Conservation (phyloP, 1,140 invertebrate species). For the Latrodectus geometricus region DNA sequence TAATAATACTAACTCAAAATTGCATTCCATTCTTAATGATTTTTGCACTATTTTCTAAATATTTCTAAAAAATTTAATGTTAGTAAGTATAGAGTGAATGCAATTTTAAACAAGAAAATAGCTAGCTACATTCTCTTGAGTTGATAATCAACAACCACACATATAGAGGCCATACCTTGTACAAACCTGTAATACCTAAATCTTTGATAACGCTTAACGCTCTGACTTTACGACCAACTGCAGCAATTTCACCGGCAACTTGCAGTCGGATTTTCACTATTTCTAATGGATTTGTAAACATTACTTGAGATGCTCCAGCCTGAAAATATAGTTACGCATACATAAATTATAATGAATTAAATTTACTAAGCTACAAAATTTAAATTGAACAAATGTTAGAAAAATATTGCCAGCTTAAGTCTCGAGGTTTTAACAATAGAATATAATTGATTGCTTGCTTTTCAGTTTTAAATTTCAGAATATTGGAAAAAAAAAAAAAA, state of each 20-base stretch:
- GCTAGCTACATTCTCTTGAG: not conserved
- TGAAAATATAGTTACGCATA: slow-evolving; percentile 68
- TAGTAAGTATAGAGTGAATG: slow-evolving; percentile 2
- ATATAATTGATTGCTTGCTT: too few species aligned
- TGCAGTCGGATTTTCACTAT: slow-evolving; percentile 99
- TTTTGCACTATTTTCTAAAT: too few species aligned
- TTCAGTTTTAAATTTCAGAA: too few species aligned
- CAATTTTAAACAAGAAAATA: not conserved
- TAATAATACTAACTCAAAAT: too few species aligned
- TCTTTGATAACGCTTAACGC: slow-evolving; percentile 91
- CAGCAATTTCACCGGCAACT: slow-evolving; percentile 96
- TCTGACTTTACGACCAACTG: slow-evolving; percentile 79
- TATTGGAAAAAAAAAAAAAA: too few species aligned
- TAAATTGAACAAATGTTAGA: slow-evolving; percentile 16
- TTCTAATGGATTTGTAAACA: slow-evolving; percentile 99
- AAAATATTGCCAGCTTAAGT: too few species aligned
- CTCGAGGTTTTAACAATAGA: too few species aligned
- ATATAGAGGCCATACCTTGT: slow-evolving; percentile 79
- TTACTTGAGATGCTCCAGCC: slow-evolving; percentile 91
- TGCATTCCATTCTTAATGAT: too few species aligned
- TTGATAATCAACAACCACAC: not conserved
- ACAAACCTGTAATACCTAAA: slow-evolving; percentile 91
- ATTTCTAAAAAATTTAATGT: not conserved
- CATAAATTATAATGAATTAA: slow-evolving; percentile 1
- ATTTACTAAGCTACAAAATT: too few species aligned